These are phyloP conservation scores for crab-eating macaque (Macaca fascicularis) DNA, from an alignment of 2,113 vertebrate species.

Conservation along the genomic window DNA sequence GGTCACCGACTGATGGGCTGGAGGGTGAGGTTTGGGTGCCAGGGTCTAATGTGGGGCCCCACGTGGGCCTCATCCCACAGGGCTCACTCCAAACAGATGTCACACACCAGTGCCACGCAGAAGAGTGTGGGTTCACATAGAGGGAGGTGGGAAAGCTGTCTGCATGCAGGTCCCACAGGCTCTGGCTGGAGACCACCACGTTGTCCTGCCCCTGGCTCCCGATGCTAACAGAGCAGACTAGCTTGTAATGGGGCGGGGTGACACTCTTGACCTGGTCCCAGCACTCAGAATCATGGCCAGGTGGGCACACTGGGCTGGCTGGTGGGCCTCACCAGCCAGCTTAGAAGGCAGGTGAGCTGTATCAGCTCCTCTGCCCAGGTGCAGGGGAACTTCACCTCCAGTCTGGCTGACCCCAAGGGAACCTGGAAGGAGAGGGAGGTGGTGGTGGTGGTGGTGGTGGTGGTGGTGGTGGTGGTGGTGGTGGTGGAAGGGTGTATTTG, in stretches of 20 bases:
- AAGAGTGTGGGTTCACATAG: slow-evolving; percentile 43
- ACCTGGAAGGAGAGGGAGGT: neutral
- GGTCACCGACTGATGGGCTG: too few species aligned
- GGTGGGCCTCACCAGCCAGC: neutral
- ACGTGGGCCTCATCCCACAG: accelerated
- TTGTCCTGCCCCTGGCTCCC: neutral
- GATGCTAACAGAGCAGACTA: slow-evolving; percentile 37
- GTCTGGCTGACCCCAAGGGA: slow-evolving; percentile 24
- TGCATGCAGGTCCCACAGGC: slow-evolving; percentile 50
- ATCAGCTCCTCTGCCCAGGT: neutral
- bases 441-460: too few species aligned
- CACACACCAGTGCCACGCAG: neutral
- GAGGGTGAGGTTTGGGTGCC: neutral
- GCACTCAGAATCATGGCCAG: slow-evolving; percentile 1
- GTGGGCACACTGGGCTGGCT: neutral
- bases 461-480: too few species aligned
- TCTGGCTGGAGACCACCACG: slow-evolving; percentile 53
- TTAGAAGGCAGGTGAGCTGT: slow-evolving; percentile 64
- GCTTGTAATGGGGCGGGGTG: slow-evolving; percentile 19
- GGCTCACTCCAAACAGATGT: slow-evolving; percentile 59
- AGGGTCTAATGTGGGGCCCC: neutral
- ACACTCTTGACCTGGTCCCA: slow-evolving; percentile 25
- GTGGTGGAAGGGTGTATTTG: neutral
- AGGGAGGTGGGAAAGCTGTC: slow-evolving; percentile 59
- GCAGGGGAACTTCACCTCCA: slow-evolving; percentile 8